Conservation (phyloP, 2,797 vertebrate genomes). For the Acanthiza pusilla region DNA sequence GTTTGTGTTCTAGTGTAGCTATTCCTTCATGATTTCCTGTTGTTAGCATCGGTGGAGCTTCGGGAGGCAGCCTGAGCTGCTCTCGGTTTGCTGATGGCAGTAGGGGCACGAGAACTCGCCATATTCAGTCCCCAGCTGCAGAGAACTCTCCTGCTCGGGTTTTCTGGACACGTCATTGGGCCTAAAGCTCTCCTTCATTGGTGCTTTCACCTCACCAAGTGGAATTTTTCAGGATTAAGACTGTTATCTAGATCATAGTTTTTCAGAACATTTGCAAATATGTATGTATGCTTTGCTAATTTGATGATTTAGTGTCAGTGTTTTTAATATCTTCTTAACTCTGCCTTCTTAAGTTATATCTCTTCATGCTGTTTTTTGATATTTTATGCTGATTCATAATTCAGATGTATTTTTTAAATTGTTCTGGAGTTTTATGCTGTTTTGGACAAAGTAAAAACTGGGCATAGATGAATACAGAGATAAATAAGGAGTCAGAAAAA, state of each 20-base stretch:
- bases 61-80: neutral
- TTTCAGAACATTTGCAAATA: neutral
- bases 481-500: neutral
- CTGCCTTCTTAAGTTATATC: neutral
- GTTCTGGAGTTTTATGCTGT: neutral
- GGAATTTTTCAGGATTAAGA: neutral
- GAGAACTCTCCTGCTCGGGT: neutral
- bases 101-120: rapidly evolving
- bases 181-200: neutral
- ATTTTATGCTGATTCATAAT: neutral
- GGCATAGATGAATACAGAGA: neutral
- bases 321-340: neutral
- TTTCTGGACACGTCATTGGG: neutral
- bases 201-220: neutral
- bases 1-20: neutral
- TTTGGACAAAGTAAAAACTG: neutral
- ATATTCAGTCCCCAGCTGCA: neutral
- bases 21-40: neutral
- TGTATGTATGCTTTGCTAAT: rapidly evolving
- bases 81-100: neutral
- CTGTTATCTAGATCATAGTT: neutral
- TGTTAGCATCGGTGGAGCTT: neutral
- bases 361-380: neutral
- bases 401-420: neutral
- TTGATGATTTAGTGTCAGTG: neutral